Base-by-base conservation (phyloP, 1,140 invertebrate genomes). In the Atta colombica region DNA sequence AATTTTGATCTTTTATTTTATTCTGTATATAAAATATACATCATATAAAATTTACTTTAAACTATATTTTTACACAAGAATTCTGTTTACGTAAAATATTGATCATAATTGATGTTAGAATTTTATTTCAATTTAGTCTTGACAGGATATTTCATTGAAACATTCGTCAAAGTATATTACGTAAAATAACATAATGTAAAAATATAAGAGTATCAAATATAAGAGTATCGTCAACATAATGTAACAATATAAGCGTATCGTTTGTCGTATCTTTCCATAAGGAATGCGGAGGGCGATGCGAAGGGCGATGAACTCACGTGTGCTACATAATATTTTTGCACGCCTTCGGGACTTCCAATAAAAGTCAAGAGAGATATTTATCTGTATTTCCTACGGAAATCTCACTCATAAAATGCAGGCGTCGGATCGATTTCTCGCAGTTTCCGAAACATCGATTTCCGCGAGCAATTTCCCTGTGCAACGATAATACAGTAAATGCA, bases 301-400 rank as follows among this genome's bases (percentile, higher is more conserved):
- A 5, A 49, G 28, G 14, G 1, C 77, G 12, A 71, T 72, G n/a
- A 45, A 31, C 53, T 58, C 31, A 16, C 10, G 65, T 45, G 16
- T 3, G 65, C 51, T 31, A 35, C 35, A 12, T 82, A 72, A 61
- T 31, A 82, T 74, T 74, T 74, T 55, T 45, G 31, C 35, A 45
- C 18, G 35, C 25, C 14, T 28, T 45, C 21, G 35, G 2, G 16
- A 16, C 12, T 74, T 35, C 21, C n/a, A 31, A 61, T 74, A 74
- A 74, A 74, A 82, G 55, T 74, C 39, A 8, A 6, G 16, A 25
- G 55, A 3, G 74, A 60, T n/a, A 55, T 74, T 74, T 82, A 74
- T 82, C 55, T n/a, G 12, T 21, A 61, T 61, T 72, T 61, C 18
- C 31, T 39, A 71, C 14, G 31, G 39, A 49, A 82, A 60, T 53